Percentiles rank a stretch among this genome's conserved stretches.
Evolutionary conservation across 2,797 vertebrate genomes (phyloP).

Genomic region (Rhadinocentrus ornatus): DNA sequence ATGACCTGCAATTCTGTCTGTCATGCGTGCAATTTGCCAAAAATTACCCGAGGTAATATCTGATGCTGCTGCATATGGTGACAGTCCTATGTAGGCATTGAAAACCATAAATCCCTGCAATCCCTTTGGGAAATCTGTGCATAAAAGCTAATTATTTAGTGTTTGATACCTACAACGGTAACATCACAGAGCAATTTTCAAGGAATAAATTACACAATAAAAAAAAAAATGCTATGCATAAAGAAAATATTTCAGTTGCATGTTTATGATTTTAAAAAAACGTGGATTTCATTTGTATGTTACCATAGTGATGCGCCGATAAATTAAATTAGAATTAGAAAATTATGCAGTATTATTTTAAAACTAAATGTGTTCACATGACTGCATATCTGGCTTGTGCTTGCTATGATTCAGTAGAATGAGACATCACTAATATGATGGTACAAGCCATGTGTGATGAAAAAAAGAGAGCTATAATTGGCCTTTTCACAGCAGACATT

Average conservation of each 20-base stretch:
- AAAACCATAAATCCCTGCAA: conserved; percentile 15
- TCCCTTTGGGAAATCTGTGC: conserved; percentile 19
- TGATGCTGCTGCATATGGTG: conserved; percentile 31
- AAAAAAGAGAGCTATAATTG: background rate
- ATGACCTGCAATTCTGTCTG: conserved; percentile 31
- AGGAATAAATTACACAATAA: background rate
- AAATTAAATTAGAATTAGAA: background rate
- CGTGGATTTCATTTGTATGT: background rate
- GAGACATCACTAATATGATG: background rate
- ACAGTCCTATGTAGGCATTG: conserved; percentile 25
- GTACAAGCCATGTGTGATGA: background rate
- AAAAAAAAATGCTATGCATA: background rate
- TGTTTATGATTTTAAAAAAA: background rate
- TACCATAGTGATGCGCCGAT: background rate
- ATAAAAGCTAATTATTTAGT: background rate
- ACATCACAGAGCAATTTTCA: background rate
- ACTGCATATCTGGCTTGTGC: background rate
- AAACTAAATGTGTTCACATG: background rate
- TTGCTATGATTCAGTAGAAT: background rate
- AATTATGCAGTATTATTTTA: background rate
- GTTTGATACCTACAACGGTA: background rate
- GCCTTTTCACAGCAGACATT: background rate
- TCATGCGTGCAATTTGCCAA: conserved; percentile 34
- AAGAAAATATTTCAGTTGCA: background rate
- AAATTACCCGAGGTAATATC: conserved; percentile 37